Evolutionary conservation across 2,888 invertebrate genomes (phyloP).

Genomic region (Rhimphoctona megacephalus): DNA sequence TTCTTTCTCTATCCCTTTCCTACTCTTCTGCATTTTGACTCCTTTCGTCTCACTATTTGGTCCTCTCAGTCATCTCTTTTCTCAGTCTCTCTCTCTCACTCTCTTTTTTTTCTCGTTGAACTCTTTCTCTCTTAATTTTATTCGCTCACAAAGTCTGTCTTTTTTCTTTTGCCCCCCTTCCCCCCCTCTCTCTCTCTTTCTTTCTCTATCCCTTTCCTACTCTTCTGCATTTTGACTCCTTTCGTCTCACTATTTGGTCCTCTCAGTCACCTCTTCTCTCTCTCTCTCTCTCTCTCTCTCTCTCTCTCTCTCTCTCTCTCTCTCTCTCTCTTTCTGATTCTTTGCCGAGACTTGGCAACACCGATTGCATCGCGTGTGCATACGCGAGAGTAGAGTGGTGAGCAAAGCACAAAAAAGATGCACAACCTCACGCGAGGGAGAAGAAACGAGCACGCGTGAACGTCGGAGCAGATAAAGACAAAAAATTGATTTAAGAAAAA

Average conservation of each 20-base stretch:
- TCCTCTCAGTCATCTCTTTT: constrained; percentile 8
- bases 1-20: constrained; percentile 26
- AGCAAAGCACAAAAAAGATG: constrained; percentile 30
- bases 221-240: constrained; percentile 15
- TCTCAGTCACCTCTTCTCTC: not conserved
- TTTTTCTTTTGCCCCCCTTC: constrained; percentile 19
- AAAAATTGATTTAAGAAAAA: constrained; percentile 30
- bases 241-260: constrained; percentile 22
- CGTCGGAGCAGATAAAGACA: constrained; percentile 34
- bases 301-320: constrained; percentile 45
- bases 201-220: constrained; percentile 31
- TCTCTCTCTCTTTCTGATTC: constrained; percentile 35
- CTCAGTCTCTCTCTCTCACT: constrained; percentile 29
- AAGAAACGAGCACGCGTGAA: constrained; percentile 51
- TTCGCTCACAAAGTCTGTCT: constrained; percentile 21
- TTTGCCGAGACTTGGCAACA: constrained; percentile 63
- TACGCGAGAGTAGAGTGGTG: constrained; percentile 41
- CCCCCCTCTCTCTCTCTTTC: constrained; percentile 38
- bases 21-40: constrained; percentile 15
- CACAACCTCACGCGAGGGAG: constrained; percentile 28
- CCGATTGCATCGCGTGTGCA: constrained; percentile 64
- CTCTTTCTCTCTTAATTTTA: constrained; percentile 46
- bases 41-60: constrained; percentile 20
- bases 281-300: constrained; percentile 34
- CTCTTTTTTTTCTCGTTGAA: constrained; percentile 26